phyloP scores from a whole-genome alignment of 2,797 vertebrate genomes.

The Glossophaga mutica region DNA sequence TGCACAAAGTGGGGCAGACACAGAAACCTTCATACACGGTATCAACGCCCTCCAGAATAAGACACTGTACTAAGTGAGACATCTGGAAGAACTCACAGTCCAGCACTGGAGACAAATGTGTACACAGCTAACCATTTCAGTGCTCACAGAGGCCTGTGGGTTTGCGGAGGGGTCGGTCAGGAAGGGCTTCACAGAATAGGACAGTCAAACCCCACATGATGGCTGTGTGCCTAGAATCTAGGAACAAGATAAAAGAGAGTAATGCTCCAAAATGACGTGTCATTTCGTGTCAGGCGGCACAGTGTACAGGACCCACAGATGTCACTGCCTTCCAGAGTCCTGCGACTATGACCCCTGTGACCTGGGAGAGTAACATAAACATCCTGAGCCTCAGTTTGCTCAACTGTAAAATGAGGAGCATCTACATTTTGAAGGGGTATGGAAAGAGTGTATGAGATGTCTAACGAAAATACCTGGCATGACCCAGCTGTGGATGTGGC shows the following conservation, averaged over 20 bases:
- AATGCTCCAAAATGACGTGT: background rate
- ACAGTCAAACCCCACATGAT: background rate
- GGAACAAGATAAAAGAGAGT: background rate
- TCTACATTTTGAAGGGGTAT: background rate
- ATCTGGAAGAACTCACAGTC: background rate
- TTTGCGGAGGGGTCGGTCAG: background rate
- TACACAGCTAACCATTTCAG: background rate
- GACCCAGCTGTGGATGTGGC: rapidly evolving
- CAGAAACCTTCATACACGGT: background rate
- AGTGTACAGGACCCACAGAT: background rate
- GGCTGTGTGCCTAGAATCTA: background rate
- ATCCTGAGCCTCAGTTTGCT: background rate
- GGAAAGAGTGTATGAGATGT: background rate
- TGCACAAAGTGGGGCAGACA: background rate
- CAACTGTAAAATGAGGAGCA: background rate
- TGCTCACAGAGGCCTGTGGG: background rate
- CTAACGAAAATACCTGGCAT: background rate
- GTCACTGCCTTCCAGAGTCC: background rate
- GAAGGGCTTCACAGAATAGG: background rate
- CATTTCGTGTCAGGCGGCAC: no score
- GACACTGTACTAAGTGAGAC: background rate
- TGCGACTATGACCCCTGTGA: background rate
- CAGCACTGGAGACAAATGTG: background rate
- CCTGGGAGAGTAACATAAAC: background rate
- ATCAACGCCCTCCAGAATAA: background rate